phyloP scores from a whole-genome alignment of 2,888 invertebrate species.

The Apodemia duryi region DNA sequence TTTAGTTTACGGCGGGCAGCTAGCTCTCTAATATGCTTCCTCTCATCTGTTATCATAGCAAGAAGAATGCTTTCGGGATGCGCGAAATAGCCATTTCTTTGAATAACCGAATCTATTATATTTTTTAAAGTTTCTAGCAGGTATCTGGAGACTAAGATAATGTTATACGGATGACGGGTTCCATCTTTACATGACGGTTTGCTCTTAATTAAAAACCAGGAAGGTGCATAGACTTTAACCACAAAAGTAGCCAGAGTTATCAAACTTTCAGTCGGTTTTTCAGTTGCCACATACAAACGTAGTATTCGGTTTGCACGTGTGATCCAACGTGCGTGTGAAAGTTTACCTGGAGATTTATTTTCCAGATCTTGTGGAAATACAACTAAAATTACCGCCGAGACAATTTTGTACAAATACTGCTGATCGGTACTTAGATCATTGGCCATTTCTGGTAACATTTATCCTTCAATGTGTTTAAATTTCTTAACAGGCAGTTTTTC shows the following conservation, averaged over 20 bases:
- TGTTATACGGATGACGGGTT: not conserved
- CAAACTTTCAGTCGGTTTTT: not conserved
- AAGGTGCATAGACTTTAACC: not conserved
- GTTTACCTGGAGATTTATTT: conserved; percentile 29
- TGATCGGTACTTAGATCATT: conserved; percentile 31
- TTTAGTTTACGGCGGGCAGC: conserved; percentile 3
- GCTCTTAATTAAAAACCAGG: not conserved
- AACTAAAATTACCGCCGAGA: conserved; percentile 24
- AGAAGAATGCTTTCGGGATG: conserved; percentile 1
- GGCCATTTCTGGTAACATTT: not conserved
- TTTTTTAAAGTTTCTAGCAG: not conserved
- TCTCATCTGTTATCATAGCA: not conserved
- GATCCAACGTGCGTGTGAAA: conserved; percentile 32
- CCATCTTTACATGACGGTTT: conserved; percentile 9
- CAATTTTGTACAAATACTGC: conserved; percentile 28
- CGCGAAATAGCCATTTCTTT: no score
- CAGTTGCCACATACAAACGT: not conserved
- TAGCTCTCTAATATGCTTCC: not conserved
- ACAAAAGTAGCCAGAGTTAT: conserved; percentile 4
- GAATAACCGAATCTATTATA: no score
- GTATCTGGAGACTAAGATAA: not conserved
- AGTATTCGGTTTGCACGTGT: conserved; percentile 20
- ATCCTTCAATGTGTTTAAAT: not conserved
- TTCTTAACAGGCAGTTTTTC: not conserved
- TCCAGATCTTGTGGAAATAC: conserved; percentile 25